These are phyloP conservation scores for Archaeoteleia sp. DNA, from an alignment of 2,888 invertebrate genomes.

Conservation along the genomic window DNA sequence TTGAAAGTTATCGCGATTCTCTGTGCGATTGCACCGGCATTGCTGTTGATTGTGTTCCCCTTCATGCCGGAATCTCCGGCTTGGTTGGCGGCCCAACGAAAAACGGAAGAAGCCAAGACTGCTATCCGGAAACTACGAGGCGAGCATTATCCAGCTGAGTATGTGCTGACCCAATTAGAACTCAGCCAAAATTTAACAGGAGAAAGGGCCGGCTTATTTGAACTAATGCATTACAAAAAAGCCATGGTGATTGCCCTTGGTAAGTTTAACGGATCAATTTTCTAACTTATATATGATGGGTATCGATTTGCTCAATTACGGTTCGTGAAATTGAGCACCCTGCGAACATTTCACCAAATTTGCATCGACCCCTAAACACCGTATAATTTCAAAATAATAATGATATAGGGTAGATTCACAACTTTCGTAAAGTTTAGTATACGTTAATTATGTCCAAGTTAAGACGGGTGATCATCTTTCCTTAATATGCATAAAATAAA, in stretches of 20 bases:
- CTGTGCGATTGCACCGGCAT: slow-evolving; percentile 72
- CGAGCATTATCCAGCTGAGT: slow-evolving; percentile 77
- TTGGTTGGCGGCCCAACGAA: slow-evolving; percentile 78
- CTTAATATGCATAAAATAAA: no score
- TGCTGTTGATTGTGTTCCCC: slow-evolving; percentile 76
- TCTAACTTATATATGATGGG: background rate
- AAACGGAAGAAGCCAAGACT: slow-evolving; percentile 78
- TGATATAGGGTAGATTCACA: no score
- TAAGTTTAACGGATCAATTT: slow-evolving; percentile 30
- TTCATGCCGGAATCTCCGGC: slow-evolving; percentile 85
- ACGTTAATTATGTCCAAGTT: no score
- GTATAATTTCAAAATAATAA: no score
- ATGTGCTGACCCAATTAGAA: slow-evolving; percentile 77
- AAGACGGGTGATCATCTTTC: no score
- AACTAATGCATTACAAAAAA: slow-evolving; percentile 49
- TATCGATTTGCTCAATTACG: background rate
- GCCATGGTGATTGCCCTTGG: slow-evolving; percentile 52
- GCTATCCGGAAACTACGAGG: slow-evolving; percentile 81
- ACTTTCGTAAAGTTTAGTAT: no score
- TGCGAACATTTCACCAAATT: no score
- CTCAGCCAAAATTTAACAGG: slow-evolving; percentile 51
- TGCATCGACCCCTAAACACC: no score
- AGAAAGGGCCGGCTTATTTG: slow-evolving; percentile 49
- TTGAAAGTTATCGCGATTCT: slow-evolving; percentile 75
- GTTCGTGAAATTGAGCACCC: no score